phyloP scores from a whole-genome alignment of 2,797 vertebrate species.

The Liparis tanakae region DNA sequence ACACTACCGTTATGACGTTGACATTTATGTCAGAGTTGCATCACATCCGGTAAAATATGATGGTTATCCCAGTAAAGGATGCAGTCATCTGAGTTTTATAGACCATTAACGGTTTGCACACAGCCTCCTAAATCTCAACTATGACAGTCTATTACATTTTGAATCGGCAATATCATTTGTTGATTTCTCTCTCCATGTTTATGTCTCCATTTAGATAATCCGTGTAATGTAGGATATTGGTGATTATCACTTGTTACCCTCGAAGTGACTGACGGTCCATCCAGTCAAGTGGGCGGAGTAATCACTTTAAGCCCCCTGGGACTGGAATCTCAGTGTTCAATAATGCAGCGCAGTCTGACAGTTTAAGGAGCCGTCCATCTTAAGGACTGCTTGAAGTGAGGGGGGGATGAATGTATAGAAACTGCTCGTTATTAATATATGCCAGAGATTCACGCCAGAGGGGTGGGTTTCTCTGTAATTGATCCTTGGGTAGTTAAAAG shows the following conservation, averaged over 20 bases:
- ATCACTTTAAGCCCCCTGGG: conserved; percentile 8
- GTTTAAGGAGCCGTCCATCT: conserved; percentile 13
- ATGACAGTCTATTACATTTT: not conserved
- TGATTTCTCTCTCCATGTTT: not conserved
- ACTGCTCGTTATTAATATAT: not conserved
- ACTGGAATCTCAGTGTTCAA: conserved; percentile 30
- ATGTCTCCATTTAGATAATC: too few relatives aligned
- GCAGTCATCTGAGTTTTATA: not conserved
- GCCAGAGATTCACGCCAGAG: not conserved
- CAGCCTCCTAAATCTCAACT: not conserved
- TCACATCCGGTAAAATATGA: not conserved
- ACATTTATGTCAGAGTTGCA: not conserved
- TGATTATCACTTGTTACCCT: not conserved
- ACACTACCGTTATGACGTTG: not conserved
- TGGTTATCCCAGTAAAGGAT: not conserved
- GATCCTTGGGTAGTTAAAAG: not conserved
- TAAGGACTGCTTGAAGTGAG: not conserved
- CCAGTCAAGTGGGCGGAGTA: not conserved
- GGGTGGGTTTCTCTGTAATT: not conserved
- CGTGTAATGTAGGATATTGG: not conserved
- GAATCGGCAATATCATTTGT: too few relatives aligned
- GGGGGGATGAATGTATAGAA: not conserved
- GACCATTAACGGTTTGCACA: not conserved
- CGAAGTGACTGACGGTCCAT: not conserved
- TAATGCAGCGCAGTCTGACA: not conserved